Conservation (phyloP, 2,797 vertebrate species). For the Lutjanus argentimaculatus region DNA sequence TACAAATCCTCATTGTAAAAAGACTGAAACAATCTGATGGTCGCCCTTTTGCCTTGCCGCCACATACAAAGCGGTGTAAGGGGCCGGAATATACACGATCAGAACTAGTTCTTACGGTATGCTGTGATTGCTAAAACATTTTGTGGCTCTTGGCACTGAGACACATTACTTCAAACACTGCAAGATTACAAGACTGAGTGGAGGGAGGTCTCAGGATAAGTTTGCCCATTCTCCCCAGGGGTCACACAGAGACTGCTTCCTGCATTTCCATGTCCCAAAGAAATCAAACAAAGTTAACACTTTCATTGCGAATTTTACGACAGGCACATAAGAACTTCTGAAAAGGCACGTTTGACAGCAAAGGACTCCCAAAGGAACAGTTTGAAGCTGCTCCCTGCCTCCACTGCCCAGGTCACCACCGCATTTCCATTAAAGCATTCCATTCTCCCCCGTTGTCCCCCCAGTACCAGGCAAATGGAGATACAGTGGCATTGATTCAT, state of each 20-base stretch:
- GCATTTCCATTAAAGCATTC: constrained; percentile 70
- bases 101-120: neutral
- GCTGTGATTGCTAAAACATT: neutral
- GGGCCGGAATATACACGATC: neutral
- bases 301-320: constrained; percentile 64
- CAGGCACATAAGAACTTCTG: constrained; percentile 41
- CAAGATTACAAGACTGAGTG: constrained; percentile 2
- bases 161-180: neutral
- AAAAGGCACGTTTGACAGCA: constrained; percentile 53
- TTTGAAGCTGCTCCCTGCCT: constrained; percentile 49
- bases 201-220: neutral
- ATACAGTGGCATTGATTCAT: constrained; percentile 83
- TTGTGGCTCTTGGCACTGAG: neutral
- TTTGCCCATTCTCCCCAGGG: constrained; percentile 17
- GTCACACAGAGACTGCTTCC: constrained; percentile 63
- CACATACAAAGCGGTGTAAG: too few species aligned
- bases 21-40: too few species aligned
- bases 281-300: constrained; percentile 59
- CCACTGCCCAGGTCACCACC: constrained; percentile 39
- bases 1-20: too few species aligned
- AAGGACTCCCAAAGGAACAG: constrained; percentile 59
- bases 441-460: constrained; percentile 49
- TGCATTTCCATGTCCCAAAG: constrained; percentile 54
- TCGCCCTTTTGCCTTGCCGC: too few species aligned
- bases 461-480: constrained; percentile 57